phyloP scores from a whole-genome alignment of 2,888 invertebrate species.

The Chaitophorus viminalis region DNA sequence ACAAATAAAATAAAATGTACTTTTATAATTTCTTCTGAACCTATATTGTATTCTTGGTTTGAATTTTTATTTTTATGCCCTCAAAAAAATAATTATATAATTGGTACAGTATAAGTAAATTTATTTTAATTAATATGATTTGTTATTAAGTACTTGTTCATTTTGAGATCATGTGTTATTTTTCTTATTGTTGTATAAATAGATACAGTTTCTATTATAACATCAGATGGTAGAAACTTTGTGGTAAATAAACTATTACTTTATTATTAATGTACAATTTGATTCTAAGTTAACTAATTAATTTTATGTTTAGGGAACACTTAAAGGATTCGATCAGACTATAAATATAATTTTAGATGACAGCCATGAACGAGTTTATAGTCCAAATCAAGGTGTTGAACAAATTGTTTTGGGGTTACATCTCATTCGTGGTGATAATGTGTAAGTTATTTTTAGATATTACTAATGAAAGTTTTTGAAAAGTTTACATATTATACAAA shows the following conservation, averaged over 20 bases:
- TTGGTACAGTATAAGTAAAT: no score
- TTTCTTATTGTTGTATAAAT: conserved; percentile 12
- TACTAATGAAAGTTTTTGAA: not conserved
- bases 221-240: conserved; percentile 64
- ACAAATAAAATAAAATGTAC: not conserved
- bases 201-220: conserved; percentile 64
- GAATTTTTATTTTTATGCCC: not conserved
- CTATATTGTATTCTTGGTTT: not conserved
- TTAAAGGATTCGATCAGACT: conserved; percentile 99
- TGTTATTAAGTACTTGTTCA: no score
- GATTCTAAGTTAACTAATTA: not conserved
- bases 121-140: no score
- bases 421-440: conserved; percentile 97
- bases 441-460: conserved; percentile 72
- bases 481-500: not conserved
- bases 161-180: not conserved
- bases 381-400: conserved; percentile 89
- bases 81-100: no score
- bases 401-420: conserved; percentile 96
- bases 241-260: conserved; percentile 61
- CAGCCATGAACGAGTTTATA: conserved; percentile 98
- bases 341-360: conserved; percentile 98
- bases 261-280: not conserved
- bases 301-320: conserved; percentile 76
- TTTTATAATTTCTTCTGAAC: not conserved